phyloP scores from a whole-genome alignment of 2,113 vertebrate species.

The Mustela nigripes region DNA sequence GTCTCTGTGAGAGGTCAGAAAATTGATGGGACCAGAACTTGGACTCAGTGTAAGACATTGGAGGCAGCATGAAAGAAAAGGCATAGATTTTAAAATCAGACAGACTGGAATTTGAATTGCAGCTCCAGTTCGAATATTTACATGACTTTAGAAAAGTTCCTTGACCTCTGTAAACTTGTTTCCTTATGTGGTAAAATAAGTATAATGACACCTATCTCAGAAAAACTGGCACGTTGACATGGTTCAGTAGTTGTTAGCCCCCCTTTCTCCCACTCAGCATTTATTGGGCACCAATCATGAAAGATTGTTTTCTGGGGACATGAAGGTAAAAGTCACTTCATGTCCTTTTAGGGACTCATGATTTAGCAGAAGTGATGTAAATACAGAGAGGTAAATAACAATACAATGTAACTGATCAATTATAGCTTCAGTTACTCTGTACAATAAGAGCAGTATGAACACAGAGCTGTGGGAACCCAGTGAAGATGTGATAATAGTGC shows the following conservation, averaged over 20 bases:
- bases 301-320: slow-evolving; percentile 49
- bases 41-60: not conserved
- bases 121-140: slow-evolving; percentile 5
- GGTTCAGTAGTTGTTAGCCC: not conserved
- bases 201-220: not conserved
- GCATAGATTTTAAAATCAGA: not conserved
- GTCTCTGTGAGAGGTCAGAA: not conserved
- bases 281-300: slow-evolving; percentile 21
- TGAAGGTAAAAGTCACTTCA: slow-evolving; percentile 42
- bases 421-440: slow-evolving; percentile 33
- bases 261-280: slow-evolving; percentile 12
- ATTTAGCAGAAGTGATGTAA: slow-evolving; percentile 49
- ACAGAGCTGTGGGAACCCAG: not conserved
- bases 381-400: slow-evolving; percentile 48
- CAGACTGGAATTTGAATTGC: not conserved
- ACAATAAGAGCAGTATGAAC: not conserved
- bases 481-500: not conserved
- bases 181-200: not conserved
- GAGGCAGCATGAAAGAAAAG: not conserved
- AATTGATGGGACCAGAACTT: not conserved
- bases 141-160: slow-evolving; percentile 26
- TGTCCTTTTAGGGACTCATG: slow-evolving; percentile 52
- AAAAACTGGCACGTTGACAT: not conserved
- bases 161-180: slow-evolving; percentile 50
- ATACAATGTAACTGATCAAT: slow-evolving; percentile 46